Conservation (phyloP, 2,797 vertebrate genomes). For the Danio albolineatus region DNA sequence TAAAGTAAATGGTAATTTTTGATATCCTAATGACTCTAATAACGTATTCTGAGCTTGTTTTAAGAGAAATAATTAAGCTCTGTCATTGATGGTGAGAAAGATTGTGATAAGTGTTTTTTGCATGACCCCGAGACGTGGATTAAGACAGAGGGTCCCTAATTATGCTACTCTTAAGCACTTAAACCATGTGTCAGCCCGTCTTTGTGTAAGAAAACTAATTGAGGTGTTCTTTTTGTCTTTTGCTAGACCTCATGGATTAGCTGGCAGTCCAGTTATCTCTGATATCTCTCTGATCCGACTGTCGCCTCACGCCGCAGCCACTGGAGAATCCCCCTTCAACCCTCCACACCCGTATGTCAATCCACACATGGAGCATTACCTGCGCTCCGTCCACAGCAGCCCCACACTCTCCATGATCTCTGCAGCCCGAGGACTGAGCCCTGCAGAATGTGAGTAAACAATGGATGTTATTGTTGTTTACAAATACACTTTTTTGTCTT, state of each 20-base stretch:
- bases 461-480: neutral
- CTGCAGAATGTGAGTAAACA: slow-evolving; percentile 87
- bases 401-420: slow-evolving; percentile 97
- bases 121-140: slow-evolving; percentile 11
- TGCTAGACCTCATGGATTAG: slow-evolving; percentile 87
- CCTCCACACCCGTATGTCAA: slow-evolving; percentile 88
- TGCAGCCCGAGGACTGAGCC: slow-evolving; percentile 93
- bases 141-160: slow-evolving; percentile 26
- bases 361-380: slow-evolving; percentile 98
- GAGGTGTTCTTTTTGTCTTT: slow-evolving; percentile 57
- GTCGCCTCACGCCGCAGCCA: slow-evolving; percentile 86
- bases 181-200: neutral
- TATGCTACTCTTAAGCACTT: slow-evolving; percentile 1
- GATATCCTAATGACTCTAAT: neutral
- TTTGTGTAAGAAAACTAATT: slow-evolving; percentile 18
- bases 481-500: neutral
- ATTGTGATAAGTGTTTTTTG: neutral
- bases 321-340: slow-evolving; percentile 88
- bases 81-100: neutral
- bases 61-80: neutral
- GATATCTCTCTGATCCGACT: slow-evolving; percentile 96
- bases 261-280: slow-evolving; percentile 93
- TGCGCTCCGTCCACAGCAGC: slow-evolving; percentile 92
- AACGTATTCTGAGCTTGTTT: neutral
- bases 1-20: neutral